Evolutionary conservation across 2,113 vertebrate genomes (phyloP).

Genomic region (Maylandia zebra): DNA sequence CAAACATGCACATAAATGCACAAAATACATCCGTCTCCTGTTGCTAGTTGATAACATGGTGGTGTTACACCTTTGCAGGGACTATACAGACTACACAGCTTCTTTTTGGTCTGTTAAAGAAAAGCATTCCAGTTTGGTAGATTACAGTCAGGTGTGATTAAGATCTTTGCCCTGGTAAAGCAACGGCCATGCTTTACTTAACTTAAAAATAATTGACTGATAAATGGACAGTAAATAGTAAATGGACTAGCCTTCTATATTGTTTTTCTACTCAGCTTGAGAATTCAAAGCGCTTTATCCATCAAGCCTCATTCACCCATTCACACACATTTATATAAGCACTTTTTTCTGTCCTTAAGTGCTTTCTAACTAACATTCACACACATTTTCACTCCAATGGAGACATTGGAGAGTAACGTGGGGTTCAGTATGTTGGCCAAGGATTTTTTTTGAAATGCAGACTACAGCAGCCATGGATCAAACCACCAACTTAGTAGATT

Average conservation of each 20-base stretch:
- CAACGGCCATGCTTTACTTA: slow-evolving; percentile 52
- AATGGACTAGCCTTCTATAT: neutral
- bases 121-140: slow-evolving; percentile 60
- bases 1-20: neutral
- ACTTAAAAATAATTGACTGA: slow-evolving; percentile 41
- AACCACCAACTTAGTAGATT: neutral
- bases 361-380: neutral
- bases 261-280: neutral
- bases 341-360: neutral
- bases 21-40: neutral
- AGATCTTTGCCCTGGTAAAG: slow-evolving; percentile 65
- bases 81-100: slow-evolving; percentile 39
- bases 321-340: neutral
- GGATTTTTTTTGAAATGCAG: neutral
- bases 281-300: neutral
- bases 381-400: neutral
- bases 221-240: neutral
- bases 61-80: slow-evolving; percentile 44
- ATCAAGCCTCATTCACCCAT: neutral
- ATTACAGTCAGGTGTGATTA: slow-evolving; percentile 68
- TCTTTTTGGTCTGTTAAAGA: slow-evolving; percentile 61
- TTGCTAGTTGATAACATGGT: slow-evolving; percentile 43
- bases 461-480: neutral
- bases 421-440: neutral
- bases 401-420: neutral